phyloP scores from a whole-genome alignment of 2,113 vertebrate species.

The Bungarus multicinctus region DNA sequence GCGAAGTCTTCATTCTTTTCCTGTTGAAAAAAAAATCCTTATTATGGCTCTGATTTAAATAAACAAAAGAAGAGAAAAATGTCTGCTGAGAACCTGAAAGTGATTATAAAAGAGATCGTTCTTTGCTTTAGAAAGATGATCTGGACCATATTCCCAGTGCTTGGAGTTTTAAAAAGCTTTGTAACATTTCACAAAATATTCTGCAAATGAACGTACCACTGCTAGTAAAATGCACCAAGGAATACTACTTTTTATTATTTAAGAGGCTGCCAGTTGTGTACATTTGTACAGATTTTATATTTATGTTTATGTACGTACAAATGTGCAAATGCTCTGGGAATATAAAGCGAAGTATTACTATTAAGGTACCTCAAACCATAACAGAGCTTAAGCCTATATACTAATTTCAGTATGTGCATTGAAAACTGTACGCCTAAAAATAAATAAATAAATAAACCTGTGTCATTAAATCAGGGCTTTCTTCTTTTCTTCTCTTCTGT shows the following conservation, averaged over 20 bases:
- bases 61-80: background rate
- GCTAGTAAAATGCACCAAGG: slow-evolving; percentile 27
- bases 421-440: background rate
- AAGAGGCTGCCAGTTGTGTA: slow-evolving; percentile 28
- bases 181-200: slow-evolving; percentile 36
- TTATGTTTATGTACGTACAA: background rate
- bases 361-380: background rate
- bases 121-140: background rate
- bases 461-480: slow-evolving; percentile 18
- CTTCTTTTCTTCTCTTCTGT: slow-evolving; percentile 29
- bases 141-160: background rate
- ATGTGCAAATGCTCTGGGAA: background rate
- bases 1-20: background rate
- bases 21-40: background rate
- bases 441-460: slow-evolving; percentile 34
- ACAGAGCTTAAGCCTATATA: slow-evolving; percentile 26
- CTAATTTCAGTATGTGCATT: slow-evolving; percentile 31
- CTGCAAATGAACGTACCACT: slow-evolving; percentile 32
- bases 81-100: background rate
- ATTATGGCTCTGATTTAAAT: background rate
- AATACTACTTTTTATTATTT: background rate
- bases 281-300: slow-evolving; percentile 26
- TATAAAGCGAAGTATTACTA: slow-evolving; percentile 20
- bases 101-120: background rate
- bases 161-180: background rate